phyloP scores from a whole-genome alignment of 2,888 invertebrate species.

The Acronicta alni region DNA sequence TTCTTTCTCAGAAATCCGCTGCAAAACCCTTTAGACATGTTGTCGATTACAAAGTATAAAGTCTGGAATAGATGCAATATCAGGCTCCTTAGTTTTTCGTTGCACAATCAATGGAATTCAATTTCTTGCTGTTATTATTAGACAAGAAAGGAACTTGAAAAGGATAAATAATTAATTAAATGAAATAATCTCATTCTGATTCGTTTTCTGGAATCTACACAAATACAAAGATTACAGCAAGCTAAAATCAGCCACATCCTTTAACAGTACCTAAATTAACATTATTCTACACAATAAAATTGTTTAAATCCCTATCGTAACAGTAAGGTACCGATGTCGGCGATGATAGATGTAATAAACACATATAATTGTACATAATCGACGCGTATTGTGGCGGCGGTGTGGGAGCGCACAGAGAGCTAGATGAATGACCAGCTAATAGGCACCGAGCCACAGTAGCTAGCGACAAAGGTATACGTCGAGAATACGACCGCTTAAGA shows the following conservation, averaged over 20 bases:
- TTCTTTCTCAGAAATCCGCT: constrained; percentile 30
- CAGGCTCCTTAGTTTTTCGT: constrained; percentile 44
- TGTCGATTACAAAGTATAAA: constrained; percentile 42
- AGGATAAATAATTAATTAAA: too few species aligned
- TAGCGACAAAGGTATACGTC: constrained; percentile 66
- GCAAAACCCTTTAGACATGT: constrained; percentile 23
- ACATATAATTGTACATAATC: constrained; percentile 80
- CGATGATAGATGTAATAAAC: constrained; percentile 76
- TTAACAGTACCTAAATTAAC: too few species aligned
- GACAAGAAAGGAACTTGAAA: too few species aligned
- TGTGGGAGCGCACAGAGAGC: constrained; percentile 67
- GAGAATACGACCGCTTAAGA: constrained; percentile 60
- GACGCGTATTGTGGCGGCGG: constrained; percentile 70
- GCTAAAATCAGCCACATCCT: too few species aligned
- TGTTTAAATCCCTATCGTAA: constrained; percentile 56
- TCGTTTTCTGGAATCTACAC: too few species aligned
- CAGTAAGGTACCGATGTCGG: constrained; percentile 59
- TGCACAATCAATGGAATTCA: constrained; percentile 28
- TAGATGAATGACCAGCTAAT: constrained; percentile 77
- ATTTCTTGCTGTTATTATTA: constrained; percentile 31
- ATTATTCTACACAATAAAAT: constrained; percentile 49
- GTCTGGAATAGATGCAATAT: constrained; percentile 24
- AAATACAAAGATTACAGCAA: too few species aligned
- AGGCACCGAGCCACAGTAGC: constrained; percentile 60
- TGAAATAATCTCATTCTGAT: too few species aligned